Percentiles rank a stretch among this genome's conserved stretches.
Evolutionary conservation across 2,113 vertebrate genomes (phyloP).

Genomic region (Eulemur macaco): DNA sequence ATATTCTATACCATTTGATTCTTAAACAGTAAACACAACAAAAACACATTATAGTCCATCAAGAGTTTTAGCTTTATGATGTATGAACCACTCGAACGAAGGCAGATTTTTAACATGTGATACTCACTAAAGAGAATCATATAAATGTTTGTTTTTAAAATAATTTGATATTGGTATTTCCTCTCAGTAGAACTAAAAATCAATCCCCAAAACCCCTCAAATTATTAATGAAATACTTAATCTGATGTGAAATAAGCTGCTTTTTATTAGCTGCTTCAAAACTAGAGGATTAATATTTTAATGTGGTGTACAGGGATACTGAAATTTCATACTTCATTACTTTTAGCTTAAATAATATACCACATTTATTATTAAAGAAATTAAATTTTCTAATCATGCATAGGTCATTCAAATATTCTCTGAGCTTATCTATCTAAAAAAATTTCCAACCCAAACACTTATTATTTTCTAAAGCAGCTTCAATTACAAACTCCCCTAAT

Average conservation of each 20-base stretch:
- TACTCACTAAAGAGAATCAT: slow-evolving; percentile 26
- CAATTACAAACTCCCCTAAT: neutral
- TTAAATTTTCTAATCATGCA: slow-evolving; percentile 41
- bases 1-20: neutral
- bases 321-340: slow-evolving; percentile 35
- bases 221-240: slow-evolving; percentile 40
- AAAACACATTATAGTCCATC: slow-evolving; percentile 20
- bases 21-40: slow-evolving; percentile 30
- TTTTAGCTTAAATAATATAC: slow-evolving; percentile 55
- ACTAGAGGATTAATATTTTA: slow-evolving; percentile 41
- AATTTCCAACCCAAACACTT: neutral
- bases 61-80: slow-evolving; percentile 4
- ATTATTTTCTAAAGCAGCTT: slow-evolving; percentile 45
- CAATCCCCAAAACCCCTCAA: neutral
- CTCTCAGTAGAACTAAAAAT: slow-evolving; percentile 36
- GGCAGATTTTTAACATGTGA: slow-evolving; percentile 37
- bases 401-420: neutral
- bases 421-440: neutral
- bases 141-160: slow-evolving; percentile 34
- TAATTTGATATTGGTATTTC: neutral
- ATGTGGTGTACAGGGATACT: neutral
- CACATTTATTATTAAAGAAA: slow-evolving; percentile 52
- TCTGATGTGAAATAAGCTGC: slow-evolving; percentile 28
- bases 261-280: slow-evolving; percentile 48
- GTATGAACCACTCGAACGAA: neutral